These are phyloP conservation scores for Podarcis siculus DNA, from an alignment of 2,797 vertebrate genomes.

Conservation along the genomic window DNA sequence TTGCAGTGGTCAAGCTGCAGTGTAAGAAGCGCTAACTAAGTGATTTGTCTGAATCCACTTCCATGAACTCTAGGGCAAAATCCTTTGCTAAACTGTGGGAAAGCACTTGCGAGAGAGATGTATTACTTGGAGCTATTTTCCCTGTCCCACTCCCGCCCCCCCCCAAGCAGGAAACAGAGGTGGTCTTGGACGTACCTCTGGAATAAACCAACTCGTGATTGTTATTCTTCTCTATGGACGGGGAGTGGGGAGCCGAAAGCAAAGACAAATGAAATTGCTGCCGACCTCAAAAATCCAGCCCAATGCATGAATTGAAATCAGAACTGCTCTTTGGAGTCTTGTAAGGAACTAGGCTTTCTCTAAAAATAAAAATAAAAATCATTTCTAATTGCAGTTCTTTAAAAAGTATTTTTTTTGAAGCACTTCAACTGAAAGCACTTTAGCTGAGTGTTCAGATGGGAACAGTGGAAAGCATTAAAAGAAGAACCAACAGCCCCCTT, in stretches of 20 bases:
- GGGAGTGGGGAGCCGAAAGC: constrained; percentile 33
- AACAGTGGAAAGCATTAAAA: background rate
- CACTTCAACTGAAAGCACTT: background rate
- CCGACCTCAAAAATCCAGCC: constrained; percentile 46
- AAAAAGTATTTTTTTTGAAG: background rate
- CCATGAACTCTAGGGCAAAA: background rate
- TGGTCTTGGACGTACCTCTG: constrained; percentile 45
- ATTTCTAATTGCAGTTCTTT: background rate
- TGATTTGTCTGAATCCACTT: background rate
- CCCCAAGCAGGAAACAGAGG: constrained; percentile 7
- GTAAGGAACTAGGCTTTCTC: constrained; percentile 11
- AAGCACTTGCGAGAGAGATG: constrained; percentile 9
- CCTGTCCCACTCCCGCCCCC: background rate
- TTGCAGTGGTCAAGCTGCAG: background rate
- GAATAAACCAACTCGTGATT: constrained; percentile 49
- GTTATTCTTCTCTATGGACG: constrained; percentile 56
- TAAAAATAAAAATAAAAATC: background rate
- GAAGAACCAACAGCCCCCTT: background rate
- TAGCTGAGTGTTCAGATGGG: background rate
- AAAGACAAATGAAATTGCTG: constrained; percentile 57
- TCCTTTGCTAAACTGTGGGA: background rate
- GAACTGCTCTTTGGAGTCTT: constrained; percentile 40
- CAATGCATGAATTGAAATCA: constrained; percentile 1
- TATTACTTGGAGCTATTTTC: constrained; percentile 24
- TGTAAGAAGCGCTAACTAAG: background rate